phyloP scores from a whole-genome alignment of 2,797 vertebrate species.

The Pipistrellus pipistrellus region DNA sequence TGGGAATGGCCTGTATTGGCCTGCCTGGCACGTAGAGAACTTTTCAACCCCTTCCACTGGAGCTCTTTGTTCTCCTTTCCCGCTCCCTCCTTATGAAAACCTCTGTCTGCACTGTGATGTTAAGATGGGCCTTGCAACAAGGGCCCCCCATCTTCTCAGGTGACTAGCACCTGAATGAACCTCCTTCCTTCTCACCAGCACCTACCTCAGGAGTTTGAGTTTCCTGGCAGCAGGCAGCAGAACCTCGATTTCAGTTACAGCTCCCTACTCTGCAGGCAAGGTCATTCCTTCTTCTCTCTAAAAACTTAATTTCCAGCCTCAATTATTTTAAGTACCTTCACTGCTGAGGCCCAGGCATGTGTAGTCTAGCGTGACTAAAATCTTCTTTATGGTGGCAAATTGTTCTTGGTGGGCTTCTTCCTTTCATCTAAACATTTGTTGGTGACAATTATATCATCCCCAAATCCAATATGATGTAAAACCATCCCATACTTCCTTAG shows the following conservation, averaged over 20 bases:
- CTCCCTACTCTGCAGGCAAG: neutral
- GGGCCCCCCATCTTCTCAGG: neutral
- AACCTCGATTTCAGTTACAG: neutral
- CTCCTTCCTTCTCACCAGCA: neutral
- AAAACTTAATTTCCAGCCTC: neutral
- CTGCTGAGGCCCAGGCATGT: neutral
- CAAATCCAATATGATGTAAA: slow-evolving; percentile 83
- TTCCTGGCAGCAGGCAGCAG: neutral
- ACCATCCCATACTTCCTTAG: slow-evolving; percentile 50
- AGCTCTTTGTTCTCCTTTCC: neutral
- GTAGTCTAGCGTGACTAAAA: neutral
- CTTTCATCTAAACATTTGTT: slow-evolving; percentile 74
- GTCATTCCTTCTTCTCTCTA: neutral
- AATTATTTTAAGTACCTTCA: neutral
- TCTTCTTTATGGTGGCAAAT: slow-evolving; percentile 73
- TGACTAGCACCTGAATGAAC: neutral
- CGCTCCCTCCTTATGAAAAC: neutral
- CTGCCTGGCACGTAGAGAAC: neutral
- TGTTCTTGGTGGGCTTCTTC: slow-evolving; percentile 75
- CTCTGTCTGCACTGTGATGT: neutral
- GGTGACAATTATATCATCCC: slow-evolving; percentile 81
- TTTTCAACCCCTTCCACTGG: neutral
- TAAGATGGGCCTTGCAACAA: neutral
- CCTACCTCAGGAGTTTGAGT: neutral
- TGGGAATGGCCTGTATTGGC: neutral